Conservation (phyloP, 2,888 invertebrate genomes). For the Drosophila quasianomalipes region DNA sequence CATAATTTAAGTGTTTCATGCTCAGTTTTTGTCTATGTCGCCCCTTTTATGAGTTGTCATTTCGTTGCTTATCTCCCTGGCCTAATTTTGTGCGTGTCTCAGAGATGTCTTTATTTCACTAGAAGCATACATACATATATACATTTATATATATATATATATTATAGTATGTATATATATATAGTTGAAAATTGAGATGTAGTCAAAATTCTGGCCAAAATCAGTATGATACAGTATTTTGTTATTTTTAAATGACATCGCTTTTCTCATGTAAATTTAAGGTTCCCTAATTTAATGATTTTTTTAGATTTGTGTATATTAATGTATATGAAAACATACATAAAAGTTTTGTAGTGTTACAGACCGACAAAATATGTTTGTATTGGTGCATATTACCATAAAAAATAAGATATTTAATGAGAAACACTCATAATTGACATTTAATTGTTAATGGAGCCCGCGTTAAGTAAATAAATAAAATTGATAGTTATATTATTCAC, state of each 20-base stretch:
- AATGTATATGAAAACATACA: conserved; percentile 7
- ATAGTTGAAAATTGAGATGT: not conserved
- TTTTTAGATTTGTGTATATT: not conserved
- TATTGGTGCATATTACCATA: not conserved
- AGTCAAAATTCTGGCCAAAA: not conserved
- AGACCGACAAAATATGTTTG: not conserved
- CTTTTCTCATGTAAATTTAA: not conserved
- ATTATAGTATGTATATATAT: too few species aligned
- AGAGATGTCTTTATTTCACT: conserved; percentile 14
- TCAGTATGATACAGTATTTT: not conserved
- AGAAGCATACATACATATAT: not conserved
- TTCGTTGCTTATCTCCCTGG: conserved; percentile 29
- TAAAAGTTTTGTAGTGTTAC: not conserved
- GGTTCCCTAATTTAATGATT: not conserved
- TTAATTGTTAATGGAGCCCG: conserved; percentile 1
- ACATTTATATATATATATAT: not conserved
- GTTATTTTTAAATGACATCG: not conserved
- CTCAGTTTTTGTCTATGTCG: conserved; percentile 27
- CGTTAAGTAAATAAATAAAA: not conserved
- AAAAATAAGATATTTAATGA: conserved; percentile 18
- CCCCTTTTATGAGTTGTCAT: conserved; percentile 36
- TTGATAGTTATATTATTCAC: not conserved
- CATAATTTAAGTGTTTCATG: conserved; percentile 32
- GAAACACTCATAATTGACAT: conserved; percentile 16
- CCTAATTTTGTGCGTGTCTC: conserved; percentile 14